Evolutionary conservation across 2,797 vertebrate species (phyloP).

Genomic region (Sebastes reedi): DNA sequence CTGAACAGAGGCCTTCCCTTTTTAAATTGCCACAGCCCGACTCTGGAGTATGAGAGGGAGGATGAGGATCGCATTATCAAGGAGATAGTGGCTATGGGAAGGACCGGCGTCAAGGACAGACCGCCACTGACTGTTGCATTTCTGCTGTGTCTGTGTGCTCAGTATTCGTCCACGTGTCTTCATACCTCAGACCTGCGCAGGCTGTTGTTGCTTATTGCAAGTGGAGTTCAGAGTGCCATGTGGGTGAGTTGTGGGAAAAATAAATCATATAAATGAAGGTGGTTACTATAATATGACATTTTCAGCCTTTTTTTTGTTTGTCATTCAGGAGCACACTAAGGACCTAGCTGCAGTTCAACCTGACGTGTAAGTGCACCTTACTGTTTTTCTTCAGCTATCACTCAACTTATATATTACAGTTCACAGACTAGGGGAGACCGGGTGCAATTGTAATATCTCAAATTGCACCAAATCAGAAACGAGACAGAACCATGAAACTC

Average conservation of each 20-base stretch:
- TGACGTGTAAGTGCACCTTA: conserved; percentile 72
- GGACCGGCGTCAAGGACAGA: neutral
- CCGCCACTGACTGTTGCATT: conserved; percentile 74
- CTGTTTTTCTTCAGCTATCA: neutral
- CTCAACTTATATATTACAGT: neutral
- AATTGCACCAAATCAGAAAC: no score
- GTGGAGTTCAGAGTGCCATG: conserved; percentile 75
- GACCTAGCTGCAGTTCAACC: conserved; percentile 74
- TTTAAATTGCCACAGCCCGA: conserved; percentile 63
- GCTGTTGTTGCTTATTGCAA: conserved; percentile 79
- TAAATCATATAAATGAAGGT: no score
- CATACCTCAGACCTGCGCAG: conserved; percentile 75
- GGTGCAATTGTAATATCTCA: no score
- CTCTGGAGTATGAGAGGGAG: conserved; percentile 62
- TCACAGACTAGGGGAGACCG: neutral
- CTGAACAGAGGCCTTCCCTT: conserved; percentile 18
- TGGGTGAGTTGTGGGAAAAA: conserved; percentile 77
- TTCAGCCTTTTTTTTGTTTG: neutral
- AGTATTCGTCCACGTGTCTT: conserved; percentile 72
- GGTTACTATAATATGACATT: neutral
- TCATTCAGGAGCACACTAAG: conserved; percentile 79
- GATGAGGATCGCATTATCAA: conserved; percentile 69
- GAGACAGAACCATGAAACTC: no score
- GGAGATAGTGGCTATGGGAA: conserved; percentile 69
- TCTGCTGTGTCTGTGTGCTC: conserved; percentile 79